Percentiles rank a stretch among this genome's conserved stretches.
Evolutionary conservation across 2,113 vertebrate genomes (phyloP).

Genomic region (Sigmodon hispidus): DNA sequence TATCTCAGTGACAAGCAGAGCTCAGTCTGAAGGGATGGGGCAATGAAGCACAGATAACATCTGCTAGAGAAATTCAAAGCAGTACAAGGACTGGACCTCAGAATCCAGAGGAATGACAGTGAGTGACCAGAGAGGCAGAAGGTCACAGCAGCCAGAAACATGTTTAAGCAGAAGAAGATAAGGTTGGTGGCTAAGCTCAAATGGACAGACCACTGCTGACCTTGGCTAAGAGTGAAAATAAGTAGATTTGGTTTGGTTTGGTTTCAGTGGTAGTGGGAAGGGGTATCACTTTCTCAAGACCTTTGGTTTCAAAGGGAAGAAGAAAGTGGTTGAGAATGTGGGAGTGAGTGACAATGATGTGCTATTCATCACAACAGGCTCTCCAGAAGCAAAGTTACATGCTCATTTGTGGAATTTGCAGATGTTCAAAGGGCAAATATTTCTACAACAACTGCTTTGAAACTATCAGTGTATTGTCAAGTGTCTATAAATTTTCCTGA

Average conservation of each 20-base stretch:
- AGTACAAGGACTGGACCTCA: not conserved
- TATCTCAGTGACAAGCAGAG: not conserved
- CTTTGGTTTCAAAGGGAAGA: slow-evolving; percentile 17
- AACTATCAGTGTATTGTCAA: not conserved
- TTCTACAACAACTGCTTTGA: not conserved
- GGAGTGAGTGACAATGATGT: not conserved
- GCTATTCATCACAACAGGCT: not conserved
- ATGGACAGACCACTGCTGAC: not conserved
- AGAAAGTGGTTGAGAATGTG: not conserved
- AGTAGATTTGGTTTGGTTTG: not conserved
- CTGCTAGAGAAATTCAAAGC: not conserved
- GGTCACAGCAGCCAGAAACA: not conserved
- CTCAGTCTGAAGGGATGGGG: not conserved
- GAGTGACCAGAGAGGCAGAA: not conserved
- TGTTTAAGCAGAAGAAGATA: not conserved
- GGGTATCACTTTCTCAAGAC: not conserved
- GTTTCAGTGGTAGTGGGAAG: not conserved
- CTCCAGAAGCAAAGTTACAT: not conserved
- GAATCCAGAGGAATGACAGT: not conserved
- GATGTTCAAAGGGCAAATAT: not conserved
- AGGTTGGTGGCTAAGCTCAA: not conserved
- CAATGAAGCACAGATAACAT: not conserved
- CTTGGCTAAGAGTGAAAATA: not conserved
- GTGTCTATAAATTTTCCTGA: not conserved
- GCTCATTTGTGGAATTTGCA: not conserved